phyloP scores from a whole-genome alignment of 2,797 vertebrate species.

The Danionella dracula region DNA sequence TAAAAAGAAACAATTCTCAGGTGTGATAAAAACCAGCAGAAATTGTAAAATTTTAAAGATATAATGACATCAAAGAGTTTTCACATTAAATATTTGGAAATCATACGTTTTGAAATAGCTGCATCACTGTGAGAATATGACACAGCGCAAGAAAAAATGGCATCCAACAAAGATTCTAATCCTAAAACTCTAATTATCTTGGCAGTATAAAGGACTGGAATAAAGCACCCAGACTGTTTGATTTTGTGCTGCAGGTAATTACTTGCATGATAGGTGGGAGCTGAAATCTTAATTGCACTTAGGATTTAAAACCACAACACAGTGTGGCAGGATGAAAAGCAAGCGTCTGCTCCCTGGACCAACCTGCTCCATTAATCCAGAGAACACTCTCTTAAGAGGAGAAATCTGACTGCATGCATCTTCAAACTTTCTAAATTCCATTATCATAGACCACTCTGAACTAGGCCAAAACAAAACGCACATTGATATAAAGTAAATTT shows the following conservation, averaged over 20 bases:
- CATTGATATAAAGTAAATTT: no score
- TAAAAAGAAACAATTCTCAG: not conserved
- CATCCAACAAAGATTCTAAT: slow-evolving; percentile 22
- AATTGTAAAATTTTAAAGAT: no score
- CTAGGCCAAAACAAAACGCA: no score
- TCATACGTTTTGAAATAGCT: not conserved
- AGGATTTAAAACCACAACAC: slow-evolving; percentile 30
- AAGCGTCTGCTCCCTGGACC: slow-evolving; percentile 39
- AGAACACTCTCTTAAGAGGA: slow-evolving; percentile 5
- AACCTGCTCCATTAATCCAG: slow-evolving; percentile 26
- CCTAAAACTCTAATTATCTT: not conserved
- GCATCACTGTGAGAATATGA: not conserved
- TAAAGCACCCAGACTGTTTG: slow-evolving; percentile 20
- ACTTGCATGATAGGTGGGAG: slow-evolving; percentile 31
- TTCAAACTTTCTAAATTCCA: no score
- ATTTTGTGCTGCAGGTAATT: slow-evolving; percentile 34
- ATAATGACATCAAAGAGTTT: not conserved
- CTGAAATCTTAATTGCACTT: slow-evolving; percentile 42
- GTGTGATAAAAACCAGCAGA: not conserved
- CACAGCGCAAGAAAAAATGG: not conserved
- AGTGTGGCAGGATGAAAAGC: slow-evolving; percentile 36
- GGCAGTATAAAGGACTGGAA: not conserved
- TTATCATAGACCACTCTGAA: no score
- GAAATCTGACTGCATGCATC: not conserved
- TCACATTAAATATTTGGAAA: not conserved